phyloP scores from a whole-genome alignment of 2,888 invertebrate species.

The Eupelmus urozonus region DNA sequence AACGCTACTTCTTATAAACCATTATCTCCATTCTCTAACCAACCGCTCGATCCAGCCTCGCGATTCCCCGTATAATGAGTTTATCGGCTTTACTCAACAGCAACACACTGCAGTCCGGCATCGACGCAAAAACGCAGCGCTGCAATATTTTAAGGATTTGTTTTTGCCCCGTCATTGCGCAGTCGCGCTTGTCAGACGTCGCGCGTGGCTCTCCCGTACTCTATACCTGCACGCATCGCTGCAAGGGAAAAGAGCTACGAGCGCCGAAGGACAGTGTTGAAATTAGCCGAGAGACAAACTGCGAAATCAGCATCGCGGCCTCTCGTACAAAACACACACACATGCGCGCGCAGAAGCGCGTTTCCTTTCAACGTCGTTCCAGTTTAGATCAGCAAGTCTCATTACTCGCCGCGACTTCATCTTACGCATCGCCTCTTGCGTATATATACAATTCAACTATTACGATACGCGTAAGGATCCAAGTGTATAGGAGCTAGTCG shows the following conservation, averaged over 20 bases:
- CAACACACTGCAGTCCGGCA: too few species aligned
- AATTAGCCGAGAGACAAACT: slow-evolving; percentile 29
- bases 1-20: too few species aligned
- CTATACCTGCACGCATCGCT: not conserved
- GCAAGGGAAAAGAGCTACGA: slow-evolving; percentile 14
- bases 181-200: slow-evolving; percentile 14
- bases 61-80: too few species aligned
- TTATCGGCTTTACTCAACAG: too few species aligned
- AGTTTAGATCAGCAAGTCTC: slow-evolving; percentile 40
- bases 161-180: slow-evolving; percentile 46
- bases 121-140: slow-evolving; percentile 11
- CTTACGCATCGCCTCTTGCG: slow-evolving; percentile 17
- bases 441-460: not conserved
- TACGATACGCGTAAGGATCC: not conserved
- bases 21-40: too few species aligned
- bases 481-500: not conserved
- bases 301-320: slow-evolving; percentile 34
- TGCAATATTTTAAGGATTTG: slow-evolving; percentile 44
- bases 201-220: too few species aligned
- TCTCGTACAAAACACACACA: not conserved
- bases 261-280: slow-evolving; percentile 43
- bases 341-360: too few species aligned
- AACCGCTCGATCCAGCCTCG: too few species aligned
- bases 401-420: slow-evolving; percentile 18
- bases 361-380: slow-evolving; percentile 37